These are phyloP conservation scores for Hydrophis major DNA, from an alignment of 2,797 vertebrate genomes.

Conservation along the genomic window DNA sequence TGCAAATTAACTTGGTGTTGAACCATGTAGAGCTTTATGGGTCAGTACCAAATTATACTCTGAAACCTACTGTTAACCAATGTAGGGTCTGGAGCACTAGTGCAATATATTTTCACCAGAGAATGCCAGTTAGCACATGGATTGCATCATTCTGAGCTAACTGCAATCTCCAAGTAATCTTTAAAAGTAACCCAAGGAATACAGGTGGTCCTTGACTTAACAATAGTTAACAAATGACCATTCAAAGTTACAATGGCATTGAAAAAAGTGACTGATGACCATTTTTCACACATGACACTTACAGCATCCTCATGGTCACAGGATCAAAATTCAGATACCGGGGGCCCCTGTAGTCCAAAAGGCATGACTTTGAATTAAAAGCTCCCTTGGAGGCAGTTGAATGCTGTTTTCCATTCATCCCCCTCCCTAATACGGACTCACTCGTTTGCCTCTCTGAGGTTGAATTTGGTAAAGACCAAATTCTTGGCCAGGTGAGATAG, in stretches of 20 bases:
- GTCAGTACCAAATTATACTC: neutral
- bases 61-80: neutral
- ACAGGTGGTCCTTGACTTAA: neutral
- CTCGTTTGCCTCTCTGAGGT: too few species aligned
- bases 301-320: neutral
- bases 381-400: too few species aligned
- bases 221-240: neutral
- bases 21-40: neutral
- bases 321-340: neutral
- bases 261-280: neutral
- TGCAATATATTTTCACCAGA: neutral
- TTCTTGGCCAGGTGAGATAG: too few species aligned
- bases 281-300: neutral
- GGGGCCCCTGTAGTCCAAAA: too few species aligned
- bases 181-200: neutral
- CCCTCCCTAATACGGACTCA: too few species aligned
- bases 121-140: neutral
- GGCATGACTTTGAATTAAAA: too few species aligned
- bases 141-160: neutral
- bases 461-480: too few species aligned
- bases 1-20: neutral
- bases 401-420: too few species aligned
- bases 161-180: neutral
- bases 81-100: neutral
- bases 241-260: neutral